Evolutionary conservation across 2,888 invertebrate genomes (phyloP).

Genomic region (Dioctria rufipes): DNA sequence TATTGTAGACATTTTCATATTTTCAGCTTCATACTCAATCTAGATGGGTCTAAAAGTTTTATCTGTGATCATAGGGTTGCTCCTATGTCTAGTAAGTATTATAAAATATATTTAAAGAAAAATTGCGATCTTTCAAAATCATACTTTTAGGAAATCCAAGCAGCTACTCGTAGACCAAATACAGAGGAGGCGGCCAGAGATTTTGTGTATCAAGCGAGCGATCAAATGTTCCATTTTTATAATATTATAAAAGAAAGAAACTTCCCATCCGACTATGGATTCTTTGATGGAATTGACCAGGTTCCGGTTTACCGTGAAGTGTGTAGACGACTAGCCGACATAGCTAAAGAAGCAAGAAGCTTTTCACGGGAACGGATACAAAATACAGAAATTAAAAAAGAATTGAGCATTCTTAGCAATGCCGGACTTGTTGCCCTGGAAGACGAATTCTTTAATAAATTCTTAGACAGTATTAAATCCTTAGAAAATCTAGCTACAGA

Average conservation of each 20-base stretch:
- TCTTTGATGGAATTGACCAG: conserved; percentile 4
- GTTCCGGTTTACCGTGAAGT: neutral
- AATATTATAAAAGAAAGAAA: conserved; percentile 1
- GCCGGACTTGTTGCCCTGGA: neutral
- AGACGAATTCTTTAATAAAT: neutral
- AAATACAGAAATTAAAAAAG: conserved; percentile 61
- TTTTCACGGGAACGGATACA: conserved; percentile 63
- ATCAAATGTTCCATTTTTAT: neutral
- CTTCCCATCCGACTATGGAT: conserved; percentile 12
- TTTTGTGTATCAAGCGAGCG: conserved; percentile 1
- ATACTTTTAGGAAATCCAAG: neutral
- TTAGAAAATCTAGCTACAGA: conserved; percentile 12
- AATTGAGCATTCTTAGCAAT: conserved; percentile 7
- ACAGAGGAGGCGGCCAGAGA: conserved; percentile 1
- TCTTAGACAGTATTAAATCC: neutral
- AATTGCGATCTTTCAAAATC: neutral
- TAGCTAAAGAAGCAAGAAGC: conserved; percentile 75
- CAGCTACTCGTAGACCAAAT: neutral
- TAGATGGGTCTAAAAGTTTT: neutral
- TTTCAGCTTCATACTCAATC: no score
- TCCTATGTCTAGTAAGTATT: neutral
- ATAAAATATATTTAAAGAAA: neutral
- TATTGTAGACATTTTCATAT: no score
- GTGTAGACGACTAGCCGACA: neutral
- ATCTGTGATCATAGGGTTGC: neutral